These are phyloP conservation scores for Coreius guichenoti DNA, from an alignment of 2,797 vertebrate species.

Conservation along the genomic window DNA sequence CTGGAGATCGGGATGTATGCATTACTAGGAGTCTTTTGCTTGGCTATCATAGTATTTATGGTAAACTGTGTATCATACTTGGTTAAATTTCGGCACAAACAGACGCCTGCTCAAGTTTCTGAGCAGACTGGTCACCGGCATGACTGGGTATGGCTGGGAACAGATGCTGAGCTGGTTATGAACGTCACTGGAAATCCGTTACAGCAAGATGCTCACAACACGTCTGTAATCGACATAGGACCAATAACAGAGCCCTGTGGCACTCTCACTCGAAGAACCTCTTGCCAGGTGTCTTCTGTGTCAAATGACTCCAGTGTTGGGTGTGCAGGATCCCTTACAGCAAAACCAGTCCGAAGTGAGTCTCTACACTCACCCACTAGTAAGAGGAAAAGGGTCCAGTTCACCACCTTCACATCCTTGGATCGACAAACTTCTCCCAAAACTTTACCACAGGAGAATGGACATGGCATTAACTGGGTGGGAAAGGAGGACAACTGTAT, in stretches of 20 bases:
- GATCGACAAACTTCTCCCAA: slow-evolving; percentile 73
- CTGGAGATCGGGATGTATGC: slow-evolving; percentile 97
- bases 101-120: slow-evolving; percentile 82
- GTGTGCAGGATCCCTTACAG: slow-evolving; percentile 70
- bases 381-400: slow-evolving; percentile 93
- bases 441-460: slow-evolving; percentile 68
- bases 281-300: slow-evolving; percentile 67
- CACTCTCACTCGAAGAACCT: slow-evolving; percentile 77
- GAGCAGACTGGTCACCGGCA: slow-evolving; percentile 89
- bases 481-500: slow-evolving; percentile 83
- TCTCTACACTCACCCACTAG: slow-evolving; percentile 90
- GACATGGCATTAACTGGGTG: slow-evolving; percentile 89
- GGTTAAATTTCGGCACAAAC: slow-evolving; percentile 87
- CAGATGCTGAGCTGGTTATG: slow-evolving; percentile 88
- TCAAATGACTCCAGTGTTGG: slow-evolving; percentile 75
- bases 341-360: slow-evolving; percentile 76
- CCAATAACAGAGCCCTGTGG: slow-evolving; percentile 71
- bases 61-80: slow-evolving; percentile 90
- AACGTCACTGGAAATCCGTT: slow-evolving; percentile 80
- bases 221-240: slow-evolving; percentile 86
- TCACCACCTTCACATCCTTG: slow-evolving; percentile 89
- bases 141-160: slow-evolving; percentile 92
- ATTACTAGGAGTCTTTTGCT: slow-evolving; percentile 90
- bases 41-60: slow-evolving; percentile 95
- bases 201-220: slow-evolving; percentile 80